Base-by-base conservation (phyloP, 2,113 vertebrate genomes). In the Centropristis striata region DNA sequence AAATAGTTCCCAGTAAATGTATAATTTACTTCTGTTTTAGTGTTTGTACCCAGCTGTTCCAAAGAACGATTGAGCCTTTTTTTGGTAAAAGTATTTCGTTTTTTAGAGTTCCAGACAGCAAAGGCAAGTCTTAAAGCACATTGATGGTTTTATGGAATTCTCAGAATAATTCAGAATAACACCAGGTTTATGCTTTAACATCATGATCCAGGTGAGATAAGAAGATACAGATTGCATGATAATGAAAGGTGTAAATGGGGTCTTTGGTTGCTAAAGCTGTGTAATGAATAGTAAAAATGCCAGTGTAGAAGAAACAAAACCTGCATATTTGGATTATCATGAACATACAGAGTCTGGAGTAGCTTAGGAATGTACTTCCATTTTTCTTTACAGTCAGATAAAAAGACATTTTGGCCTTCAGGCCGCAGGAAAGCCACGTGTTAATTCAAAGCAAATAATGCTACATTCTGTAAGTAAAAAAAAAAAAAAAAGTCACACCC, bases 381-480 rank as follows among this genome's bases (percentile, higher is more conserved):
- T 57, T 28, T 75, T 83, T 67, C 69, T 87, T 75, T 76, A 80
- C 28, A 84, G 76, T 83, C 28, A 74, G 41, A 84, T 39, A 46
- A 60, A 78, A 66, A 63, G n/a, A 73, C 54, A 76, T 23, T 39
- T 59, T n/a, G 71, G 71, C 78, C 73, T 50, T 55, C 8, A 65
- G 75, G 63, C 74, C n/a, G 8, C 53, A 58, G 51, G 70, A 54
- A 83, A 79, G 75, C 51, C 36, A 76, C 32, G 12, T 73, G 78
- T 85, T 76, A 78, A 81, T 64, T 60, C 39, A 68, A 87, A 53
- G 60, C 79, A 86, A 77, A 55, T 71, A 65, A 80, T 79, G 90
- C 90, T 92, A 91, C 92, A 92, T 92, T 92, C 89, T 87, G 87
- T 78, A 69, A 73, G 71, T 87, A 42, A 28, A 80, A 82, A 71